These are phyloP conservation scores for Drosophila longiperda DNA, from an alignment of 2,888 invertebrate genomes.

Conservation along the genomic window DNA sequence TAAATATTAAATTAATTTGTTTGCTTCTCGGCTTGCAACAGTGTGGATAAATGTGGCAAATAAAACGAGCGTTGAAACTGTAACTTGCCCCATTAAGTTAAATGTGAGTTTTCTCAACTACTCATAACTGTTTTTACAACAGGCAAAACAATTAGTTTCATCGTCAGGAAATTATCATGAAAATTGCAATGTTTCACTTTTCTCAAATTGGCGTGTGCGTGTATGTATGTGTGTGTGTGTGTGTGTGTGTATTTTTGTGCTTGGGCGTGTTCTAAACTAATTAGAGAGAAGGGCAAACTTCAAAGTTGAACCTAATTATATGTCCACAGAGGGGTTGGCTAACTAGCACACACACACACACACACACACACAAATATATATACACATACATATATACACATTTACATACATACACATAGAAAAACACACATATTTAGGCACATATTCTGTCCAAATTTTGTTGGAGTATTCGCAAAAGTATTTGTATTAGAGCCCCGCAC, in stretches of 20 bases:
- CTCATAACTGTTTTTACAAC: conserved; percentile 10
- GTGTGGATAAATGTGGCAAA: neutral
- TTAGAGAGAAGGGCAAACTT: conserved; percentile 38
- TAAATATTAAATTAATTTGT: neutral
- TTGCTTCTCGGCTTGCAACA: neutral
- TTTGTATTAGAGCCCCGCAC: neutral
- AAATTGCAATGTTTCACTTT: conserved; percentile 14
- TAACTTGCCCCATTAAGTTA: neutral
- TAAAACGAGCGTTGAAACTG: neutral
- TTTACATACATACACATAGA: neutral
- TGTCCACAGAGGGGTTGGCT: neutral
- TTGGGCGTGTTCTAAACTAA: conserved; percentile 34
- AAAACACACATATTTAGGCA: no score
- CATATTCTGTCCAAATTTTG: neutral
- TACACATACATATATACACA: neutral
- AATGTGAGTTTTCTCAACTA: neutral
- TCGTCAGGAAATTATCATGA: conserved; percentile 18
- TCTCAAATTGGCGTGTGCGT: neutral
- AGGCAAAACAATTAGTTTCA: conserved; percentile 35
- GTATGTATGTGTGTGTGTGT: conserved; percentile 5
- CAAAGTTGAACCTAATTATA: conserved; percentile 51
- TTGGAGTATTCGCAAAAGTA: neutral
- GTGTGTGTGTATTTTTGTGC: conserved; percentile 2
- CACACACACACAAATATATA: neutral
- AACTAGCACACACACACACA: conserved; percentile 4